Evolutionary conservation across 2,113 vertebrate species (phyloP), one percentile per base, ranked within the genome.

Genomic region (Atrichornis clamosus): DNA sequence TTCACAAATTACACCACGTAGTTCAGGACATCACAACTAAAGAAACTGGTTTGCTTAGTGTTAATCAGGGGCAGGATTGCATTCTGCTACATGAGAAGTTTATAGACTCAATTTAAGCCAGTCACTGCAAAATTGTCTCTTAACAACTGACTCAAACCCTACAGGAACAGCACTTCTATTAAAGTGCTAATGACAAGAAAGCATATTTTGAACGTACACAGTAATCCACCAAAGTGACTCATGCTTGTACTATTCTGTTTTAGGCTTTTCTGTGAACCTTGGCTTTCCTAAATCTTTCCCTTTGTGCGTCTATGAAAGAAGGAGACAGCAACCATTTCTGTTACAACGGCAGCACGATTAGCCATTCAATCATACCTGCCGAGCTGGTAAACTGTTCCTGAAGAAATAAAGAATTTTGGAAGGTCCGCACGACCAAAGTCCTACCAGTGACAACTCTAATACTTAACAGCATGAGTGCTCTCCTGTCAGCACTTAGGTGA

Each of bases 121-220:
- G 55, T 75, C 39, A 22, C 16, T 39, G 41, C 15, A 20, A 84
- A 39, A 41, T 20, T 44, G 12, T 42, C 35, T 50, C 6, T 13
- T 39, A 50, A 42, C 0, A 3, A 60, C 30, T n/a, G n/a, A 24
- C 60, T 65, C 35, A n/a, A 12, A 15, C 64, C 58, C 76, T 35
- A 11, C 30, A 32, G 79, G 33, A 60, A 52, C 32, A 33, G 26
- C 0, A 0, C 5, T 56, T 75, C 49, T 49, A 50, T 37, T 74
- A 39, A 46, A 62, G 22, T 4, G 8, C 15, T 58, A 68, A 30
- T n/a, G 35, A 46, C 69, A 39, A 49, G 46, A 89, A 84, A 59
- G 6, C 0, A 4, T 21, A 55, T 49, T 88, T 80, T 83, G 46
- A 79, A 68, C 0, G 0, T 39, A 39, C 6, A 33, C 20, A 16